phyloP scores from a whole-genome alignment of 2,797 vertebrate species.

The Ctenochaetus hawaiiensis region DNA sequence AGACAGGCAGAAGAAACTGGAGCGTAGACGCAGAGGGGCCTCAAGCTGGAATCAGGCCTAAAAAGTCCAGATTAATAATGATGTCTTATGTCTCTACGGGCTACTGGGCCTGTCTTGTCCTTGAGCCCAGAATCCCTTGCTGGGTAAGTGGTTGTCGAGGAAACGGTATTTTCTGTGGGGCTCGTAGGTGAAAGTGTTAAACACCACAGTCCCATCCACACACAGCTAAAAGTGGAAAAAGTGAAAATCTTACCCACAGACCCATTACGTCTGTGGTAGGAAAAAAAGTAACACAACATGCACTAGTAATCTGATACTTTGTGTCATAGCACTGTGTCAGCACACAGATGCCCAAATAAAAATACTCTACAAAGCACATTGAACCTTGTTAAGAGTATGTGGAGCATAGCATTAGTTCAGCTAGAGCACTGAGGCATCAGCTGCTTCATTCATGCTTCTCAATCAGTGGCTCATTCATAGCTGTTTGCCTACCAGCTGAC shows the following conservation, averaged over 20 bases:
- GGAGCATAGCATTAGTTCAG: background rate
- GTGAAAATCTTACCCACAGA: background rate
- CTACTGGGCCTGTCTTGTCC: constrained; percentile 35
- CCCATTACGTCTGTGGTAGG: background rate
- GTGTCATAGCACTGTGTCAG: background rate
- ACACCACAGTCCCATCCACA: background rate
- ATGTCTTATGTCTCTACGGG: constrained; percentile 16
- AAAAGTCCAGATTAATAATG: constrained; percentile 38
- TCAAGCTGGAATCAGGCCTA: constrained; percentile 34
- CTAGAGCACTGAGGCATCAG: background rate
- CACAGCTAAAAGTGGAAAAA: background rate
- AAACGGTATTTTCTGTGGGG: constrained; percentile 3
- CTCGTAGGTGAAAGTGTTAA: background rate
- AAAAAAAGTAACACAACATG: background rate
- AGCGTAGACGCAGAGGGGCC: constrained; percentile 12
- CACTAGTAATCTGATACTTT: background rate
- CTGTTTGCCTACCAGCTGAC: background rate
- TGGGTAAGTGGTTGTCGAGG: constrained; percentile 18
- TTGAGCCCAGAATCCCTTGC: constrained; percentile 27
- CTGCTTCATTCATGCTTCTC: constrained; percentile 6
- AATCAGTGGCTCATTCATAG: background rate
- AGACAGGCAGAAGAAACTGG: constrained; percentile 10
- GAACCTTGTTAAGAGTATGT: background rate
- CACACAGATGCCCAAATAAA: background rate
- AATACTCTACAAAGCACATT: background rate